These are phyloP conservation scores for Pelodytes ibericus DNA, from an alignment of 2,797 vertebrate genomes.

Conservation along the genomic window DNA sequence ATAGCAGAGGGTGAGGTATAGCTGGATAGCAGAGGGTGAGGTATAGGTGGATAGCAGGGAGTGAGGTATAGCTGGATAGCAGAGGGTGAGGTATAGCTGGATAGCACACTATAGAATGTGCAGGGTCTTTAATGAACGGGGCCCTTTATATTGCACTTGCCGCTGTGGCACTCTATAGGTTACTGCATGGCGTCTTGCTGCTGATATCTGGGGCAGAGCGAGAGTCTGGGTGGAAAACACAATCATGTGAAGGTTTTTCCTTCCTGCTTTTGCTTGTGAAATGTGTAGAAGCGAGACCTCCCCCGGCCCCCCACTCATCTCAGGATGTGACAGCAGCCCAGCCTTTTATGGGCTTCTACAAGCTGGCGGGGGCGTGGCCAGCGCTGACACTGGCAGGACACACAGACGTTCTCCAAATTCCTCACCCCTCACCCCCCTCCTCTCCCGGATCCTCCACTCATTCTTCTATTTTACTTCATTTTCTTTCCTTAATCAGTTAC, in stretches of 20 bases:
- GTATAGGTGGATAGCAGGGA: too few relatives aligned
- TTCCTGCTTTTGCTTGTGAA: constrained; percentile 49
- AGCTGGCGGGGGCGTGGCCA: constrained; percentile 32
- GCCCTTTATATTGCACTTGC: too few relatives aligned
- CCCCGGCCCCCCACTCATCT: constrained; percentile 26
- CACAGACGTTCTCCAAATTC: constrained; percentile 45
- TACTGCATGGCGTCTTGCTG: too few relatives aligned
- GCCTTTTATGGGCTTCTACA: constrained; percentile 45
- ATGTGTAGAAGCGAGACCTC: constrained; percentile 17
- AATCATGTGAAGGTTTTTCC: background rate
- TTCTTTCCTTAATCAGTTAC: background rate
- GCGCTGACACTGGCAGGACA: constrained; percentile 33
- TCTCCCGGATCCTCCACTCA: constrained; percentile 44
- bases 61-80: too few relatives aligned
- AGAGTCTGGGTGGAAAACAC: too few relatives aligned
- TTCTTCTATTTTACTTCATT: background rate
- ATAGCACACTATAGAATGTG: too few relatives aligned
- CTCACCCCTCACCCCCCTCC: constrained; percentile 31
- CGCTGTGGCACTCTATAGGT: too few relatives aligned
- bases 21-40: too few relatives aligned
- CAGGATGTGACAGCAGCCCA: constrained; percentile 48
- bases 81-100: too few relatives aligned
- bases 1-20: too few relatives aligned
- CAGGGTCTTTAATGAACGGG: too few relatives aligned
- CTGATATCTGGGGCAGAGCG: too few relatives aligned